Evolutionary conservation across 2,888 invertebrate species (phyloP), one percentile per base, ranked within the genome.

Genomic region (Drosophila mulleri): DNA sequence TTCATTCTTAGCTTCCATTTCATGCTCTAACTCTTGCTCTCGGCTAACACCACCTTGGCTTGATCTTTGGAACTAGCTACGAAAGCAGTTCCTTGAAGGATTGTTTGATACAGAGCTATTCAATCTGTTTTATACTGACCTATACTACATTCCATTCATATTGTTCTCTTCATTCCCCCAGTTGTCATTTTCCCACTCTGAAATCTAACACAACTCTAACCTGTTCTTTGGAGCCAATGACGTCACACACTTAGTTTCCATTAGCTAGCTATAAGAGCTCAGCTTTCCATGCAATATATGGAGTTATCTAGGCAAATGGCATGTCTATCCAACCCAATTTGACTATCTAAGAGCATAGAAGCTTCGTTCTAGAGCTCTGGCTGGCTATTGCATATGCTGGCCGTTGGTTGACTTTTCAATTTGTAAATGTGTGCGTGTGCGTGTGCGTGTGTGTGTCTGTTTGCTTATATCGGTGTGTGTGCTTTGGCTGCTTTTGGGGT

Each of bases 331-430:
- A 1, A n/a, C 50, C 26, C 7, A 14, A 41, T 14, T 39, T 11
- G 39, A 0, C 20, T 20, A 4, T 32, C 16, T 41, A 44, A 71
- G 62, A 9, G 65, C 23, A 62, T 59, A 26, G 29, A 5, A 16
- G 18, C 0, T 53, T 58, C 61, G 70, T 50, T 50, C 9, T 32
- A 16, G 3, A n/a, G 3, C 18, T 18, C 16, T n/a, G 6, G 20
- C 42, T 18, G 23, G 45, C 3, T 18, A 42, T 53, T 60, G 52
- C 44, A 60, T 72, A 41, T 71, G 67, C 65, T 74, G 39, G 58
- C 48, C 44, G 56, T 57, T 73, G 48, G 56, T 67, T 52, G 53
- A 47, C 58, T 45, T 42, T 67, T 57, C 44, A 23, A 37, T 37
- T 56, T 29, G 20, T 12, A 37, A 26, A 14, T 39, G 42, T 44